A percentile compares a stretch with the other conserved stretches of the same genome.
phyloP scores from a whole-genome alignment of 2,113 vertebrate species.

The Oplegnathus fasciatus region DNA sequence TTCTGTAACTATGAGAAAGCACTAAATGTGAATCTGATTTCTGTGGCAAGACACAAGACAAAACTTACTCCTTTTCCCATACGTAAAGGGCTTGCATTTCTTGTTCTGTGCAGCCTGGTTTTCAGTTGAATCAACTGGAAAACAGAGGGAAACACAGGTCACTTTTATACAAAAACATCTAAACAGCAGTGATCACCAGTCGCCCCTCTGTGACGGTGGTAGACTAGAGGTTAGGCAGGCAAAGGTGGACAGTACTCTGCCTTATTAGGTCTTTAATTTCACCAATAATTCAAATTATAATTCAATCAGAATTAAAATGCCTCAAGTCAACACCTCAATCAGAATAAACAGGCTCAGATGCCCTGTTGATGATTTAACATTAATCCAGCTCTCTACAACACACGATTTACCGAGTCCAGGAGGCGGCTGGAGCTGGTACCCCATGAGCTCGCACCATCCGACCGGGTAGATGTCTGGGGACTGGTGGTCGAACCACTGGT shows the following conservation, averaged over 20 bases:
- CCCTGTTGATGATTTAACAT: background rate
- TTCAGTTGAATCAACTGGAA: constrained; percentile 81
- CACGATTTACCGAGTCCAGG: constrained; percentile 86
- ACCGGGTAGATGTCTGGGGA: constrained; percentile 97
- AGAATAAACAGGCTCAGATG: background rate
- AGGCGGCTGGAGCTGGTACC: constrained; percentile 94
- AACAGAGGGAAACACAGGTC: constrained; percentile 32
- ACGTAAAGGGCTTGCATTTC: constrained; percentile 83
- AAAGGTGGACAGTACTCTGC: background rate
- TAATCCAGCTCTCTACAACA: background rate
- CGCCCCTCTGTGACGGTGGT: background rate
- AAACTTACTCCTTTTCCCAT: constrained; percentile 90
- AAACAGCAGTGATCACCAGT: background rate
- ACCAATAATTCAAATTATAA: background rate
- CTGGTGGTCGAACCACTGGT: constrained; percentile 97
- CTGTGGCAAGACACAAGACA: background rate
- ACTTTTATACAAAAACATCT: constrained; percentile 1
- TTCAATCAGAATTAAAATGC: background rate
- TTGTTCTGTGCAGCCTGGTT: constrained; percentile 86
- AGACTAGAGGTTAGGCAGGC: background rate
- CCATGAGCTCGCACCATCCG: constrained; percentile 95
- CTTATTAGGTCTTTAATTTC: background rate
- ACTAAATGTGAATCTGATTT: background rate
- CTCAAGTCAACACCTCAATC: background rate
- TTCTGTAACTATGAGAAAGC: background rate